Conservation (phyloP, 2,888 invertebrate genomes). For the Lycia hirtaria region DNA sequence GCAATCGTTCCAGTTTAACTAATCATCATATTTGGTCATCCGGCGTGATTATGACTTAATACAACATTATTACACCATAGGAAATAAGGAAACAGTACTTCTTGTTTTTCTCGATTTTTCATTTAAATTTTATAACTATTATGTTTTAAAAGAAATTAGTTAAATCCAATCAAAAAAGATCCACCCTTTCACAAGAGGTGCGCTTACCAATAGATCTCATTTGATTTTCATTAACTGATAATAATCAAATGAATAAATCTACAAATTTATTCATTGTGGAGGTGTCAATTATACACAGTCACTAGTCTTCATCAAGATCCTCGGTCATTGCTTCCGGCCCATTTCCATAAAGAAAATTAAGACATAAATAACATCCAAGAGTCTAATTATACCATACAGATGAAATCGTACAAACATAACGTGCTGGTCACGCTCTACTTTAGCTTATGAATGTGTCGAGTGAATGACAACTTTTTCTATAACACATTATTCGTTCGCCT, state of each 20-base stretch:
- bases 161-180: no score
- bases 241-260: neutral
- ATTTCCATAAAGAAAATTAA: constrained; percentile 74
- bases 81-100: no score
- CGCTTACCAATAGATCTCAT: neutral
- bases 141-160: no score
- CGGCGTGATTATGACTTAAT: no score
- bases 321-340: constrained; percentile 60
- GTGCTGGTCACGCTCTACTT: constrained; percentile 72
- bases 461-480: constrained; percentile 63
- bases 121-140: no score
- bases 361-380: constrained; percentile 75
- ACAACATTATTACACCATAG: no score
- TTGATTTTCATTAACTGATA: neutral
- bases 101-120: no score
- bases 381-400: constrained; percentile 66
- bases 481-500: constrained; percentile 52
- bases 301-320: constrained; percentile 52
- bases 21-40: no score
- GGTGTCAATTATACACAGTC: constrained; percentile 3
- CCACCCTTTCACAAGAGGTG: no score
- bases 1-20: no score
- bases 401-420: constrained; percentile 68
- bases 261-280: neutral
- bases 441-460: constrained; percentile 54